These are phyloP conservation scores for Drosophila cardini DNA, from an alignment of 1,140 invertebrate genomes.

Conservation along the genomic window DNA sequence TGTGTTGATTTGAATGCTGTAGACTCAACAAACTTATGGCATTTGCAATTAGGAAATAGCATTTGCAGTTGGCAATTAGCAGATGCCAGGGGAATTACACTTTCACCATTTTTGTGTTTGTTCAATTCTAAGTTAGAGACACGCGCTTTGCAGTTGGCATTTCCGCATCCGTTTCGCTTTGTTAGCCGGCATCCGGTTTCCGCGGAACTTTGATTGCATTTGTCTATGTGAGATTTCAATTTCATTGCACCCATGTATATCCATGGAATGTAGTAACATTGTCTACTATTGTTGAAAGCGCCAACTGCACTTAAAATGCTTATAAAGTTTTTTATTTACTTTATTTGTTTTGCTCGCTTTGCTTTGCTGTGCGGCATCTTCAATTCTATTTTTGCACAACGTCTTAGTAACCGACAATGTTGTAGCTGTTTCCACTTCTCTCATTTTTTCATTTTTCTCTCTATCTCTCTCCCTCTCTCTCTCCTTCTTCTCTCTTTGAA, in stretches of 20 bases:
- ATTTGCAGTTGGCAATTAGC: conserved; percentile 34
- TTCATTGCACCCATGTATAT: conserved; percentile 69
- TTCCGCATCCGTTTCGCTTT: conserved; percentile 76
- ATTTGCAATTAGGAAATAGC: conserved; percentile 33
- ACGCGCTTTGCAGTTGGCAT: conserved; percentile 59
- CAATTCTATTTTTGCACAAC: conserved; percentile 58
- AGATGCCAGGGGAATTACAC: conserved; percentile 29
- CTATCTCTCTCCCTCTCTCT: not conserved
- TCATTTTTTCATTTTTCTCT: not conserved
- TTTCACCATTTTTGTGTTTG: conserved; percentile 28
- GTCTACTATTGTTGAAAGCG: conserved; percentile 20
- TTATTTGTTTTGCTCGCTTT: conserved; percentile 55
- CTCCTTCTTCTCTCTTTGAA: too few relatives aligned
- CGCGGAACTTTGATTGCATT: conserved; percentile 48
- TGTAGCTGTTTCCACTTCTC: conserved; percentile 17
- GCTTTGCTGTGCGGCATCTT: conserved; percentile 38
- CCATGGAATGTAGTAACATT: conserved; percentile 25
- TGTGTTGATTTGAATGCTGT: conserved; percentile 7
- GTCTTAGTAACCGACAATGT: conserved; percentile 34
- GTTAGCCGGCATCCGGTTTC: conserved; percentile 62
- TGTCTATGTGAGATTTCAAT: conserved; percentile 66
- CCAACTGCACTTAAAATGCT: conserved; percentile 77
- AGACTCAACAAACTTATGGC: conserved; percentile 13
- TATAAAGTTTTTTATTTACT: conserved; percentile 68
- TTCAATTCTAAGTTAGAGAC: conserved; percentile 46